Percentiles rank a stretch among this genome's conserved stretches.
Conservation (phyloP, 2,888 invertebrate genomes). For the Himalopsyche tibetana region DNA sequence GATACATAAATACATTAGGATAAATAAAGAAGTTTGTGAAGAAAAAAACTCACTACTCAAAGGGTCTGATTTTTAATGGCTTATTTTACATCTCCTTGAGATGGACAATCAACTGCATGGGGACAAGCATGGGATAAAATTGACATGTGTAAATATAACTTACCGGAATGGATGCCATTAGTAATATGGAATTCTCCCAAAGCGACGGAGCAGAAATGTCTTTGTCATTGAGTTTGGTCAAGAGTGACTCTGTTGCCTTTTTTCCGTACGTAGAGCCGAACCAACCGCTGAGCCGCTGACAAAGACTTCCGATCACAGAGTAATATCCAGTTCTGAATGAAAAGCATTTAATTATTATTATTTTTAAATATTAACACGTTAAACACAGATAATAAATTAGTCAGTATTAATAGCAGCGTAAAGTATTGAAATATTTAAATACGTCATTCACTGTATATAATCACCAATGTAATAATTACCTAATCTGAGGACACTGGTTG, state of each 20-base stretch:
- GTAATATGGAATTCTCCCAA: slow-evolving; percentile 85
- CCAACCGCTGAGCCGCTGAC: slow-evolving; percentile 76
- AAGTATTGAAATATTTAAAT: too few species aligned
- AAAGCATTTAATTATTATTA: not conserved
- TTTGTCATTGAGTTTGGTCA: slow-evolving; percentile 82
- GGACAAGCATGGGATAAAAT: not conserved
- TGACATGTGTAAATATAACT: slow-evolving; percentile 49
- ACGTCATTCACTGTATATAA: too few species aligned
- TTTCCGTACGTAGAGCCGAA: slow-evolving; percentile 77
- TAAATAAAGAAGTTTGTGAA: too few species aligned
- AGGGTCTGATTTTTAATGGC: too few species aligned
- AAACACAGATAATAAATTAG: too few species aligned
- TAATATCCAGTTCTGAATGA: slow-evolving; percentile 81
- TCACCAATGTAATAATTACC: slow-evolving; percentile 66
- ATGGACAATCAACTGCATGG: too few species aligned
- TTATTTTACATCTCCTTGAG: too few species aligned
- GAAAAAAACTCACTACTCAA: too few species aligned
- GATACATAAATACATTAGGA: too few species aligned
- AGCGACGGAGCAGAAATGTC: slow-evolving; percentile 81
- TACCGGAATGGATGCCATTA: slow-evolving; percentile 78
- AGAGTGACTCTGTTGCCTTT: slow-evolving; percentile 77
- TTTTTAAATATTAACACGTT: too few species aligned
- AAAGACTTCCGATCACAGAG: slow-evolving; percentile 78
- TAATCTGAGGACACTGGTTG: slow-evolving; percentile 75
- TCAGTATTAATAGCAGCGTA: too few species aligned